Conservation (phyloP, 2,888 invertebrate genomes). For the Rotaria macrura region DNA sequence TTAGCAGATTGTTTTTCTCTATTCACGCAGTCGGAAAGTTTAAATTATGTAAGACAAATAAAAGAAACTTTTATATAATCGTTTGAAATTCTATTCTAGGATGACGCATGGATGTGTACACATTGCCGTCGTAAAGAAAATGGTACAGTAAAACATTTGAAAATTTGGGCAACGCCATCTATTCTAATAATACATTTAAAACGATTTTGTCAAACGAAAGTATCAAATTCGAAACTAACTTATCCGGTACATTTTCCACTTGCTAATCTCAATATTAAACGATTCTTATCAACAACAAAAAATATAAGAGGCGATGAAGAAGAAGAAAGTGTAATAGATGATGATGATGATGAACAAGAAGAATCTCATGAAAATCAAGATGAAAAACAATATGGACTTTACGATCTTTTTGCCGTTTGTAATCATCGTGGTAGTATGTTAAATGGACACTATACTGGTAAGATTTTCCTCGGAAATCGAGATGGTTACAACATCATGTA, state of each 20-base stretch:
- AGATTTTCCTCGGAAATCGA: background rate
- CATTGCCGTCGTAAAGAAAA: conserved; percentile 25
- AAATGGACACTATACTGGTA: conserved; percentile 31
- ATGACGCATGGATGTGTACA: conserved; percentile 32
- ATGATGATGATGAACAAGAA: background rate
- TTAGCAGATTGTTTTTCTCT: conserved; percentile 30
- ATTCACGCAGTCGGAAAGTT: conserved; percentile 30
- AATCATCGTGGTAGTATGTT: conserved; percentile 33
- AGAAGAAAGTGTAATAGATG: background rate
- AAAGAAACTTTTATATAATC: background rate
- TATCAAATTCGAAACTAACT: conserved; percentile 29
- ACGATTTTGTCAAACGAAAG: conserved; percentile 30
- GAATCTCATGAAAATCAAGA: background rate
- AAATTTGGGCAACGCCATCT: conserved; percentile 23
- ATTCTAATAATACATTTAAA: conserved; percentile 34
- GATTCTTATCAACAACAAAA: background rate
- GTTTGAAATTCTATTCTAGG: background rate
- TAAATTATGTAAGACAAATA: background rate
- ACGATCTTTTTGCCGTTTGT: conserved; percentile 32
- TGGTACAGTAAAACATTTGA: conserved; percentile 27
- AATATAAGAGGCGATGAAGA: background rate
- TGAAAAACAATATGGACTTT: background rate
- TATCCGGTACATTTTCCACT: conserved; percentile 29
- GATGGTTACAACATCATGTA: too few species aligned
- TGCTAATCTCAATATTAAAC: conserved; percentile 19